Percentiles rank a stretch among this genome's conserved stretches.
phyloP scores from a whole-genome alignment of 1,140 invertebrate species.

The Hypothenemus hampei region DNA sequence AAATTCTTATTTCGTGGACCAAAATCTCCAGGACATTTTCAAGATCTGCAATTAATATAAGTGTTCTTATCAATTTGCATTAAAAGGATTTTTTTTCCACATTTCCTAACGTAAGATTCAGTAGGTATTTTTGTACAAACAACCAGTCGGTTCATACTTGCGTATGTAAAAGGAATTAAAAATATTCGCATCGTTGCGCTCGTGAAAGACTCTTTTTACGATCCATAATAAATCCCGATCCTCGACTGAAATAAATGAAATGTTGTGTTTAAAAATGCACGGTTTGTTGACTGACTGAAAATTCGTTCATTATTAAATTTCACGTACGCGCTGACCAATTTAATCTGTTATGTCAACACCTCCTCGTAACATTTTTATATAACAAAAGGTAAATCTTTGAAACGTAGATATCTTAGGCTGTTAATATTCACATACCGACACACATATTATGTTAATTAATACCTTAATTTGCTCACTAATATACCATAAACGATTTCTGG shows the following conservation, averaged over 20 bases:
- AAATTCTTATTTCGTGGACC: too few species aligned
- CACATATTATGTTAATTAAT: slow-evolving; percentile 3
- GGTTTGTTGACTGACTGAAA: background rate
- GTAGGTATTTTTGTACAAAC: too few species aligned
- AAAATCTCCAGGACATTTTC: too few species aligned
- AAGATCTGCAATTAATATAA: too few species aligned
- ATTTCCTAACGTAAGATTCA: too few species aligned
- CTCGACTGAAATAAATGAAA: background rate
- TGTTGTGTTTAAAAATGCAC: background rate
- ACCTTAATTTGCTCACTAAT: background rate
- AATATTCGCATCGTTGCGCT: slow-evolving; percentile 2
- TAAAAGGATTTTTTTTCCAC: too few species aligned
- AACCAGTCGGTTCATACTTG: too few species aligned
- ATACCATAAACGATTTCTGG: background rate
- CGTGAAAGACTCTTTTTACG: slow-evolving; percentile 6
- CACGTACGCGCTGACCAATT: background rate
- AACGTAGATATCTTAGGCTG: background rate
- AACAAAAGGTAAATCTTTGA: background rate
- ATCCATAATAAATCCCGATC: slow-evolving; percentile 2
- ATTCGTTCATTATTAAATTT: background rate
- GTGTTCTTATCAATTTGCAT: too few species aligned
- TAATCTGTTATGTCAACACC: too few species aligned
- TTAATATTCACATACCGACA: background rate
- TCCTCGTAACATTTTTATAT: too few species aligned
- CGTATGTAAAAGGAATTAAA: slow-evolving; percentile 9